These are phyloP conservation scores for Eilema griseolum DNA, from an alignment of 2,888 invertebrate species.

Conservation along the genomic window DNA sequence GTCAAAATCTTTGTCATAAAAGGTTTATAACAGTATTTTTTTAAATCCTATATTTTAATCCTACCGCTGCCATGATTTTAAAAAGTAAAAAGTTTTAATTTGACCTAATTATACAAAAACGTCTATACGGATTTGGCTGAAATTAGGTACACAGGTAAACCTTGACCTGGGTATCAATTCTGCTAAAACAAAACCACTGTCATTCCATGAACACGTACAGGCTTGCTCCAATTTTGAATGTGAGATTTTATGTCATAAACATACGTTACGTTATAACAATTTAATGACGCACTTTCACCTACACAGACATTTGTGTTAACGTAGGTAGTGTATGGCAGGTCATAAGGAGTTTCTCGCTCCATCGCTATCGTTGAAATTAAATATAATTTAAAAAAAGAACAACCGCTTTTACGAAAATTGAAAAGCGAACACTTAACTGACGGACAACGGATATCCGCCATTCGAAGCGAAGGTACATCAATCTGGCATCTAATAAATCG, in stretches of 20 bases:
- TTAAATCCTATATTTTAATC: too few species aligned
- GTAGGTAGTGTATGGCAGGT: background rate
- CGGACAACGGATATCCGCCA: constrained; percentile 32
- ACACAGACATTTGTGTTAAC: constrained; percentile 2
- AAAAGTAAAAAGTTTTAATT: too few species aligned
- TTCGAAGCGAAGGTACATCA: constrained; percentile 37
- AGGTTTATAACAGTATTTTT: too few species aligned
- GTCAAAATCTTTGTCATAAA: too few species aligned
- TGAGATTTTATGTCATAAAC: too few species aligned
- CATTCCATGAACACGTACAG: too few species aligned
- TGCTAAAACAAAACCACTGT: too few species aligned
- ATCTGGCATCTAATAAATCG: constrained; percentile 52
- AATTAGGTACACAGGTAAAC: background rate
- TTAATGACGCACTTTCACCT: background rate
- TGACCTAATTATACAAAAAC: too few species aligned
- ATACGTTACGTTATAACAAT: background rate
- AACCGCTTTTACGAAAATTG: constrained; percentile 21
- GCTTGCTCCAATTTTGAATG: too few species aligned
- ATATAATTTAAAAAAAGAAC: background rate
- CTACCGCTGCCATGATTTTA: too few species aligned
- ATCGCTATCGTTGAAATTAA: background rate
- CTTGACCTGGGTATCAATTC: background rate
- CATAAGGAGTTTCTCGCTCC: too few species aligned
- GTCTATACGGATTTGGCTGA: too few species aligned
- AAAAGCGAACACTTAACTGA: constrained; percentile 18